phyloP scores from a whole-genome alignment of 2,113 vertebrate genomes.

The Megaceryle maxima region DNA sequence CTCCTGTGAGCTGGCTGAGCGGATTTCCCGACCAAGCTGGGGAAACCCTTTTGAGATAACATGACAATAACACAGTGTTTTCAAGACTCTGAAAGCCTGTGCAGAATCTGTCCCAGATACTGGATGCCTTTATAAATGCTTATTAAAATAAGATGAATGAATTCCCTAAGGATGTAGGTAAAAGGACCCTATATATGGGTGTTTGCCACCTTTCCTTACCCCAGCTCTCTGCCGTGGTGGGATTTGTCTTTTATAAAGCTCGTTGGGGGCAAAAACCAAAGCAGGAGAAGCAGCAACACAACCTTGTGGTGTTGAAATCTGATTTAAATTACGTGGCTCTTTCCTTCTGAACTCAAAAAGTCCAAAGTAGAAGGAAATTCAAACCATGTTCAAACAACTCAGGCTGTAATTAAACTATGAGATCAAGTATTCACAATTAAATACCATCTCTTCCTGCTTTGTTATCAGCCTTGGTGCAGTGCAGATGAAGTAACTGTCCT shows the following conservation, averaged over 20 bases:
- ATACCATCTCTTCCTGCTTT: neutral
- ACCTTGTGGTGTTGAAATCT: neutral
- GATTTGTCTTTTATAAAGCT: neutral
- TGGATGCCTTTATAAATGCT: neutral
- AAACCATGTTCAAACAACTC: neutral
- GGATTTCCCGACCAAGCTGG: neutral
- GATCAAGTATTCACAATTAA: neutral
- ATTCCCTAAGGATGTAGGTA: neutral
- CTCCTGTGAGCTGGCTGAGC: neutral
- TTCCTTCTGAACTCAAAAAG: neutral
- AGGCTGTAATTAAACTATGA: neutral
- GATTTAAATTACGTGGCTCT: neutral
- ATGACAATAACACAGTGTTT: neutral
- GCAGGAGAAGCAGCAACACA: neutral
- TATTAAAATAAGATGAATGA: neutral
- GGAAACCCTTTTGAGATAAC: neutral
- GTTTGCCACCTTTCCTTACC: neutral
- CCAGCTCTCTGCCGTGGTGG: fast-evolving
- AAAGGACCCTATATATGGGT: fast-evolving
- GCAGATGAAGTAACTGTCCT: neutral
- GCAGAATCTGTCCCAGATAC: neutral
- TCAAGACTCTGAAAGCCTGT: too few species aligned
- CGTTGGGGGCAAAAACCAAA: fast-evolving
- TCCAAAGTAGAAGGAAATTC: neutral
- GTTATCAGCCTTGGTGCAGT: fast-evolving